A percentile compares a stretch with the other conserved stretches of the same genome.
phyloP scores from a whole-genome alignment of 2,797 vertebrate species.

The Onychomys arenicola region DNA sequence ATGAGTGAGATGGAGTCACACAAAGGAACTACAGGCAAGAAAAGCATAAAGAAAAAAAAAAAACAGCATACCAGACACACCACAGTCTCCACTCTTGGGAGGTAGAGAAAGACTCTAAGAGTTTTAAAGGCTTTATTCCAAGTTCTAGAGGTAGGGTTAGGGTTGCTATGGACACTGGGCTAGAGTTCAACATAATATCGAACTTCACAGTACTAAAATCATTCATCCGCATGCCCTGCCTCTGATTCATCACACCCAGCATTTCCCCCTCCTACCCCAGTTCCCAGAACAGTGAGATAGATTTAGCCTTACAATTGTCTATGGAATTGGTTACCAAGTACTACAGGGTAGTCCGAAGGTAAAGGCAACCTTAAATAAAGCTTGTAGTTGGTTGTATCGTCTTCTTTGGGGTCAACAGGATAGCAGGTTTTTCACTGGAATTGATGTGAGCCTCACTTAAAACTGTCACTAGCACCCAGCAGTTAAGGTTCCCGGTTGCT shows the following conservation, averaged over 20 bases:
- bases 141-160: neutral
- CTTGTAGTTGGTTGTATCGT: neutral
- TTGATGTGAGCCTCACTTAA: neutral
- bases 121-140: constrained; percentile 2
- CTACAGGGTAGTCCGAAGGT: neutral
- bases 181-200: neutral
- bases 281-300: neutral
- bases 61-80: neutral
- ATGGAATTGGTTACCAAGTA: neutral
- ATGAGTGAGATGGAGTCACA: neutral
- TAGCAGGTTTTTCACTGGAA: neutral
- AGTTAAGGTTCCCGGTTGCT: neutral
- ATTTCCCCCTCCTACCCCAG: neutral
- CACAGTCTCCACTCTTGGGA: neutral
- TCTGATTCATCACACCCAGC: fast-evolving
- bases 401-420: neutral
- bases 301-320: neutral
- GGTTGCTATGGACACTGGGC: neutral
- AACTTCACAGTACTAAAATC: neutral
- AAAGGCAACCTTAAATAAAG: neutral
- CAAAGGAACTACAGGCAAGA: neutral
- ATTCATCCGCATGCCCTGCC: too few relatives aligned
- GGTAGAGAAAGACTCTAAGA: neutral
- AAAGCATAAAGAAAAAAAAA: neutral
- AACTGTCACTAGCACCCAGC: too few relatives aligned